phyloP scores from a whole-genome alignment of 2,113 vertebrate genomes.

The Myotis yumanensis region DNA sequence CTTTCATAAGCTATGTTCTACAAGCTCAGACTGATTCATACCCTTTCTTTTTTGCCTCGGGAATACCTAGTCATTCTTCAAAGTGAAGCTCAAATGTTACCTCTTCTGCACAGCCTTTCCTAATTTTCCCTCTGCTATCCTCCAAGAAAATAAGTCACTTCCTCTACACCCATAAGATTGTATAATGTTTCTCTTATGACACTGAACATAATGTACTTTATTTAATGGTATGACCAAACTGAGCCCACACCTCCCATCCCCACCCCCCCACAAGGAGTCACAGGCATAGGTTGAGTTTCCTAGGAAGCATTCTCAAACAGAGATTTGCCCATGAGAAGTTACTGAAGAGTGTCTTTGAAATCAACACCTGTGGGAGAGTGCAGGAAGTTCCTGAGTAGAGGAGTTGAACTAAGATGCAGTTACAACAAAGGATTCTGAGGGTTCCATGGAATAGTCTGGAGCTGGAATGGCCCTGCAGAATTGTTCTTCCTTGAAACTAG shows the following conservation, averaged over 20 bases:
- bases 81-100: not conserved
- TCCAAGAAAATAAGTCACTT: not conserved
- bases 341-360: not conserved
- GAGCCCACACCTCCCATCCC: not conserved
- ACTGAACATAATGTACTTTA: not conserved
- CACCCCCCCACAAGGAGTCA: not conserved
- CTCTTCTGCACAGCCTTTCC: conserved; percentile 10
- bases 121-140: not conserved
- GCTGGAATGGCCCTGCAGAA: not conserved
- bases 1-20: not conserved
- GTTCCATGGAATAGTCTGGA: not conserved
- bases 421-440: not conserved
- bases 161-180: not conserved
- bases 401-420: not conserved
- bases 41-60: not conserved
- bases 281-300: not conserved
- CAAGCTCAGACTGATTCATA: not conserved
- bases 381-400: not conserved
- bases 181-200: not conserved
- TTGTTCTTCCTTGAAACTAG: not conserved
- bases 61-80: conserved; percentile 25
- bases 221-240: not conserved
- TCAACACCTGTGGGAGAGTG: not conserved
- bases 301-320: conserved; percentile 14
- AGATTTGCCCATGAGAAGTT: not conserved